A percentile compares a stretch with the other conserved stretches of the same genome.
Evolutionary conservation across 1,140 invertebrate genomes (phyloP).

Genomic region (Ostrea denselamellosa): DNA sequence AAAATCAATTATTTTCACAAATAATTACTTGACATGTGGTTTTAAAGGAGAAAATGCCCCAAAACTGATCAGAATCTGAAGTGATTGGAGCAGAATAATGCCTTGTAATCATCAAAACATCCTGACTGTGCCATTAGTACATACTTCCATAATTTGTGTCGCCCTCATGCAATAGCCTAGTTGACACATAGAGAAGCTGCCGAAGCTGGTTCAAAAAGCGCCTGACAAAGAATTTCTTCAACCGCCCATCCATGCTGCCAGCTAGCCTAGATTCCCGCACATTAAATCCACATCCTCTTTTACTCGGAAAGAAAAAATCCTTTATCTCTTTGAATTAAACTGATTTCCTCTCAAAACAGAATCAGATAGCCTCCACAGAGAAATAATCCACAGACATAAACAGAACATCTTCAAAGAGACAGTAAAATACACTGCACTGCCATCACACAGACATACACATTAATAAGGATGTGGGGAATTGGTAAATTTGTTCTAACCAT

Average conservation of each 20-base stretch:
- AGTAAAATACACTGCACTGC: not conserved
- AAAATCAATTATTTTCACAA: slow-evolving; percentile 28
- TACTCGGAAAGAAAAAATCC: slow-evolving; percentile 2
- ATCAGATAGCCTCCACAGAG: not conserved
- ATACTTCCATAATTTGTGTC: not conserved
- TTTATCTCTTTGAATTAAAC: slow-evolving; percentile 37
- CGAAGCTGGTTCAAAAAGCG: slow-evolving; percentile 16
- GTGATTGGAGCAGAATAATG: not conserved
- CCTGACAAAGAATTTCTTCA: slow-evolving; percentile 20
- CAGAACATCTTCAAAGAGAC: not conserved
- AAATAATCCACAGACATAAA: not conserved
- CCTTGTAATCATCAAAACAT: slow-evolving; percentile 5
- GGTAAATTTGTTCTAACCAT: not conserved
- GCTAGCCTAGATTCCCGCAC: not conserved
- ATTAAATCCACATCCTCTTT: slow-evolving; percentile 19
- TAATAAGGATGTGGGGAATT: not conserved
- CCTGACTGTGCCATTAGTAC: slow-evolving; percentile 3
- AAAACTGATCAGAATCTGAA: slow-evolving; percentile 1
- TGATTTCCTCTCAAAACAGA: slow-evolving; percentile 31
- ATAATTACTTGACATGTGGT: slow-evolving; percentile 20
- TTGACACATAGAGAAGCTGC: slow-evolving; percentile 26
- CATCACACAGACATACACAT: not conserved
- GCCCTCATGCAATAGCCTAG: slow-evolving; percentile 13
- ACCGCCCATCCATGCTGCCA: not conserved
- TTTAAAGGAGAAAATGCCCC: not conserved